Evolutionary conservation across 1,140 invertebrate genomes (phyloP), one percentile per base, ranked within the genome.

Genomic region (Ceratina australensis): DNA sequence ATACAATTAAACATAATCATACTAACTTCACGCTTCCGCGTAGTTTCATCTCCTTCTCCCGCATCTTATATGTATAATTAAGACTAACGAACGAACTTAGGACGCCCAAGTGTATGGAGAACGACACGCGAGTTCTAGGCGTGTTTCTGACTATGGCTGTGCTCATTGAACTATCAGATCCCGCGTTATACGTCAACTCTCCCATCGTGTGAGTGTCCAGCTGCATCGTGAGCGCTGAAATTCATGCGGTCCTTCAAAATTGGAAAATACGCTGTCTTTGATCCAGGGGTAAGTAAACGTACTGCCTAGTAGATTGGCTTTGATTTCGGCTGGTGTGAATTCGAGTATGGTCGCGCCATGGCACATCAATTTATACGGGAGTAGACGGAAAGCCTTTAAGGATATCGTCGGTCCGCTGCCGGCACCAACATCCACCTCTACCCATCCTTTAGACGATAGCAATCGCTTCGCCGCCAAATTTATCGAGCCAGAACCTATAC

Each of bases 151-250:
- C 94, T 28, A 98, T 92, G 57, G 95, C 95, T 0, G 97, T 97
- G 1, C 94, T 95, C 94, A 98, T 95, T 0, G 95, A 95, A 18
- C 95, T 96, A 54, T 95, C 94, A 5, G 91, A 72, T 8, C 96
- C 96, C 0, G 94, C 94, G 89, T 96, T 95, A 87, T 97, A 98
- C 0, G 96, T 97, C 13, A 98, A 90, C 86, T 98, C 97, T 33
- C 97, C 97, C 54, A 97, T 94, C 0, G 96, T 96, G 87, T 97
- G 94, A 78, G 95, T 95, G 87, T 97, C 96, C 76, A 99, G 91
- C 88, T 98, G 97, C 88, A 96, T 95, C 18, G 95, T 96, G 80
- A 98, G 89, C 20, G 96, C 97, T 96, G 89, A 83, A 91, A 93
- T 65, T 12, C 42, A 78, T 68, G 72, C 33, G 81, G 75, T 28